Conservation (phyloP, 2,888 invertebrate genomes). For the Metallyticus violacea region DNA sequence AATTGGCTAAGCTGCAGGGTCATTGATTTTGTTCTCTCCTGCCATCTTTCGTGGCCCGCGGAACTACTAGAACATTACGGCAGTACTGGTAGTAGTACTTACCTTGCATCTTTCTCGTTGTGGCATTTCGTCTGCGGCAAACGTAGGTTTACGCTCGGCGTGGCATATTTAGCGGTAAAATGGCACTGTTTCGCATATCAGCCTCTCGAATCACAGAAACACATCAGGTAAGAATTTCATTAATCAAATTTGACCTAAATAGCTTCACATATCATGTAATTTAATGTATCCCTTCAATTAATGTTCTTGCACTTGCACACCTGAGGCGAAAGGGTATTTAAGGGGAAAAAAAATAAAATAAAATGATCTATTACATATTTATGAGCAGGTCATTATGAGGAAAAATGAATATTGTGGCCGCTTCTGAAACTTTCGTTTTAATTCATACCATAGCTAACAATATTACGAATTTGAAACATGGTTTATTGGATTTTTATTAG, state of each 20-base stretch:
- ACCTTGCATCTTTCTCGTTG: constrained; percentile 4
- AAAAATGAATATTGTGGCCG: no score
- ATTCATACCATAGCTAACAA: no score
- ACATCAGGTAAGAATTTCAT: constrained; percentile 44
- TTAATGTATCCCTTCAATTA: not conserved
- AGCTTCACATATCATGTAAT: not conserved
- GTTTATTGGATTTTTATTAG: not conserved
- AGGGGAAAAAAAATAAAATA: not conserved
- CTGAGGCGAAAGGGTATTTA: not conserved
- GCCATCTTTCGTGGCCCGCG: constrained; percentile 7
- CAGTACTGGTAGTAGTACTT: not conserved
- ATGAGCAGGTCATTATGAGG: no score
- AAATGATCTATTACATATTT: not conserved
- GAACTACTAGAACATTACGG: constrained; percentile 19
- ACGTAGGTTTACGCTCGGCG: not conserved
- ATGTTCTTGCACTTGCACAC: not conserved
- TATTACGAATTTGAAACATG: no score
- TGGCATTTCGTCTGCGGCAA: constrained; percentile 23
- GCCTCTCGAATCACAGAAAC: constrained; percentile 59
- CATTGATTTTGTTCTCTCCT: constrained; percentile 1
- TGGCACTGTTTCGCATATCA: constrained; percentile 67
- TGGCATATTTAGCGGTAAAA: constrained; percentile 42
- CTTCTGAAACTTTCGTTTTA: not conserved
- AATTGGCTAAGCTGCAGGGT: not conserved
- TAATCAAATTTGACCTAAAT: not conserved